Conservation (phyloP, 37 sponge, comb jelly and placozoan genomes). For the Amphimedon queenslandica region DNA sequence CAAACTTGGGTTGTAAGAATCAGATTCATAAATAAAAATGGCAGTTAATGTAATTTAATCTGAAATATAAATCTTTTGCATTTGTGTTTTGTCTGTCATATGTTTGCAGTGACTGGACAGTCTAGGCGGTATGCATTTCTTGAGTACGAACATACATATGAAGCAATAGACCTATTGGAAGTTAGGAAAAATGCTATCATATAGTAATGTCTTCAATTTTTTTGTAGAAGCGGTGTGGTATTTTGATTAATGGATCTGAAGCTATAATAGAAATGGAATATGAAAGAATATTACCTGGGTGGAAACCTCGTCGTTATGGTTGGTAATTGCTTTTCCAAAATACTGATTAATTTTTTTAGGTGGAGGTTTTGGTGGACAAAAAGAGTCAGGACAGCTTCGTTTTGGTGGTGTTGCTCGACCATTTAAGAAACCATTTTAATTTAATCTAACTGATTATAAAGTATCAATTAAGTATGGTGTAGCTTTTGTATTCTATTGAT, state of each 20-base stretch:
- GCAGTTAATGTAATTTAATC: too few species aligned
- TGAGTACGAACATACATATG: slow-evolving; percentile 63
- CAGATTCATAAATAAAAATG: too few species aligned
- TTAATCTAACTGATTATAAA: too few species aligned
- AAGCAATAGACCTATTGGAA: slow-evolving; percentile 58
- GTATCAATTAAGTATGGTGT: too few species aligned
- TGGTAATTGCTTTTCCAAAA: neutral
- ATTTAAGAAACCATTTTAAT: slow-evolving; percentile 86
- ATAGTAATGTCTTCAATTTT: neutral
- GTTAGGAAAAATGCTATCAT: too few species aligned
- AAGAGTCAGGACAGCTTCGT: slow-evolving; percentile 95
- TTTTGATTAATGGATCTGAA: slow-evolving; percentile 54
- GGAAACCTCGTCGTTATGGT: slow-evolving; percentile 94
- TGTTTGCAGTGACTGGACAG: slow-evolving; percentile 68
- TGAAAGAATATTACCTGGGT: slow-evolving; percentile 74
- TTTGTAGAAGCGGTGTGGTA: slow-evolving; percentile 40
- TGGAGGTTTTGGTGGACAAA: slow-evolving; percentile 97
- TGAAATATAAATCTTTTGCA: too few species aligned
- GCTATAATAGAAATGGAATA: slow-evolving; percentile 88
- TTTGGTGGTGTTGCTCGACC: slow-evolving; percentile 96
- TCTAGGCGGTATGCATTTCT: slow-evolving; percentile 90
- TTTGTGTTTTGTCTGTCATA: too few species aligned
- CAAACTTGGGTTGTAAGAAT: too few species aligned
- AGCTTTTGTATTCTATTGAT: too few species aligned
- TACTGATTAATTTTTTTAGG: slow-evolving; percentile 36